phyloP scores from a whole-genome alignment of 2,888 invertebrate species.

The Homarus gammarus region DNA sequence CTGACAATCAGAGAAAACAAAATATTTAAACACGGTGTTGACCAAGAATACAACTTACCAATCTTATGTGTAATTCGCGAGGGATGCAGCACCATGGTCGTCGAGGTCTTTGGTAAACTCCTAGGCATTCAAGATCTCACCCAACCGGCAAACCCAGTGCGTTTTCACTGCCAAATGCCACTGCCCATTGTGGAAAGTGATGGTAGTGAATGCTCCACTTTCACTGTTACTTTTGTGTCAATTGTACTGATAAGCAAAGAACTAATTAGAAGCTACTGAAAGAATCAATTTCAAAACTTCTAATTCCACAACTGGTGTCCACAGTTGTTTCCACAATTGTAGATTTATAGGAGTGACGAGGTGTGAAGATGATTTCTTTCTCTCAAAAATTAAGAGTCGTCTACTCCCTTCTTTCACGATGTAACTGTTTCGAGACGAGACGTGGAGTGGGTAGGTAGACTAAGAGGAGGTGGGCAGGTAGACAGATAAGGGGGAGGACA shows the following conservation, averaged over 20 bases:
- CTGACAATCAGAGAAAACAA: too few species aligned
- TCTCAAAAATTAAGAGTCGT: too few species aligned
- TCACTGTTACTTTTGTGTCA: slow-evolving; percentile 25
- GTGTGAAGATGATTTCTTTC: too few species aligned
- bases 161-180: slow-evolving; percentile 31
- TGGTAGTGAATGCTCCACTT: slow-evolving; percentile 36
- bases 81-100: slow-evolving; percentile 51
- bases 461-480: too few species aligned
- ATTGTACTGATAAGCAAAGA: slow-evolving; percentile 1
- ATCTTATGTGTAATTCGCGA: slow-evolving; percentile 9
- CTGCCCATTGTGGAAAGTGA: slow-evolving; percentile 41
- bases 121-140: slow-evolving; percentile 7
- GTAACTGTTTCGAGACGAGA: too few species aligned
- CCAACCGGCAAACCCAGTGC: not conserved
- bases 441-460: too few species aligned
- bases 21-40: not conserved
- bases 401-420: too few species aligned
- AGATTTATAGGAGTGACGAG: too few species aligned
- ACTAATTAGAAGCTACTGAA: not conserved
- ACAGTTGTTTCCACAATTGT: too few species aligned
- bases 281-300: too few species aligned
- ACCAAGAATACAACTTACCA: slow-evolving; percentile 31
- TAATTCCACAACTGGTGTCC: too few species aligned
- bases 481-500: too few species aligned
- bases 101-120: not conserved